Conservation (phyloP, 2,797 vertebrate genomes). For the Sciaenops ocellatus region DNA sequence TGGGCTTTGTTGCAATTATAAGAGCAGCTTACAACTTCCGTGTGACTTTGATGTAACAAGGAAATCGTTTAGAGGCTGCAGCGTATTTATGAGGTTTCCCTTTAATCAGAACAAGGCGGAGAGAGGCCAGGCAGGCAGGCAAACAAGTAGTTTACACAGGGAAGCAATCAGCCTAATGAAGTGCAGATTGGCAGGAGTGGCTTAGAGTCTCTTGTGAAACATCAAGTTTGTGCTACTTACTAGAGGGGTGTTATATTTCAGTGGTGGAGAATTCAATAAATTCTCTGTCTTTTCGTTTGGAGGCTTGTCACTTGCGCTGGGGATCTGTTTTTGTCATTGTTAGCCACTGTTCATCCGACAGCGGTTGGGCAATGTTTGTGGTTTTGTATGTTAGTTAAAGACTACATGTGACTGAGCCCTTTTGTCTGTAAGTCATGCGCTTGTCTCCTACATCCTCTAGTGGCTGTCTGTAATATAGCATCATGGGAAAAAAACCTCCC, state of each 20-base stretch:
- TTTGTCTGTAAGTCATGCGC: constrained; percentile 18
- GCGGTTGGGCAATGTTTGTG: constrained; percentile 40
- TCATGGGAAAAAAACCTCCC: not conserved
- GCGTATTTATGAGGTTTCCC: constrained; percentile 78
- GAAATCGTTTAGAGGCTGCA: constrained; percentile 78
- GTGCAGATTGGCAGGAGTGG: constrained; percentile 71
- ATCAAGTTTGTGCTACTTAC: constrained; percentile 34
- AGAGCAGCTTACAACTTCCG: constrained; percentile 77
- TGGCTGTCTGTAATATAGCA: constrained; percentile 59
- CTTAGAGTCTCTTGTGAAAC: constrained; percentile 44
- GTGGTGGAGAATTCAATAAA: constrained; percentile 23
- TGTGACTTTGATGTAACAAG: constrained; percentile 84
- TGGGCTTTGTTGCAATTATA: constrained; percentile 62
- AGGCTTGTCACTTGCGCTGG: constrained; percentile 27
- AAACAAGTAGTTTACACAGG: constrained; percentile 43
- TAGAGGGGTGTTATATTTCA: constrained; percentile 23
- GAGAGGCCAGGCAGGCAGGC: constrained; percentile 28
- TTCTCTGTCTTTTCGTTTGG: not conserved
- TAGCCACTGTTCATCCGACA: constrained; percentile 36
- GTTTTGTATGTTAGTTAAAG: constrained; percentile 39
- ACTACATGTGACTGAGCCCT: constrained; percentile 34
- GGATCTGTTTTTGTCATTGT: constrained; percentile 41
- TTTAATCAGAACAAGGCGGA: constrained; percentile 81
- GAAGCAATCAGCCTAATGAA: constrained; percentile 80
- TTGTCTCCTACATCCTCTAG: constrained; percentile 72